phyloP scores from a whole-genome alignment of 1,140 invertebrate genomes.

The Neotoxoptera formosana region DNA sequence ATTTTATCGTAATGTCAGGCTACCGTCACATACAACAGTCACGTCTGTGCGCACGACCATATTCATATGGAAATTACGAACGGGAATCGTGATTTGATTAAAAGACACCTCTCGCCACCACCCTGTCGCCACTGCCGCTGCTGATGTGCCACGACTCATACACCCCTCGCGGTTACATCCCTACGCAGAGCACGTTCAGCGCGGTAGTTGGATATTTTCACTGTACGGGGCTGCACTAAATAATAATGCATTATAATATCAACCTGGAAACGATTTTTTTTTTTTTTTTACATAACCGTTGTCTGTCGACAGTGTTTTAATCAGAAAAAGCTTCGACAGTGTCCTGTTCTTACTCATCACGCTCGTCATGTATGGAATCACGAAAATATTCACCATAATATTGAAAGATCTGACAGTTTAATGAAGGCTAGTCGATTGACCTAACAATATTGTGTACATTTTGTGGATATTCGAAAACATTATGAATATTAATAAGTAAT shows the following conservation, averaged over 20 bases:
- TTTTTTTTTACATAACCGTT: not conserved
- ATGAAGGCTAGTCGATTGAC: not conserved
- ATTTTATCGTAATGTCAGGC: not conserved
- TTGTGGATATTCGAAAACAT: not conserved
- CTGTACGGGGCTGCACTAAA: not conserved
- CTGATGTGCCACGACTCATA: not conserved
- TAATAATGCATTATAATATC: not conserved
- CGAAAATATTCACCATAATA: not conserved
- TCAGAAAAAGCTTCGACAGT: not conserved
- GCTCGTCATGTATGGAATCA: not conserved
- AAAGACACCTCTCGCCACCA: slow-evolving; percentile 17
- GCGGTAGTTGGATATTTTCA: not conserved
- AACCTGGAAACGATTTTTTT: slow-evolving; percentile 8
- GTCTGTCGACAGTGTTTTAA: not conserved
- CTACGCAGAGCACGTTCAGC: not conserved
- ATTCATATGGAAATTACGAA: slow-evolving; percentile 49
- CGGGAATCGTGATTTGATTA: slow-evolving; percentile 53
- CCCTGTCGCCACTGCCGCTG: not conserved
- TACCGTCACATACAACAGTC: not conserved
- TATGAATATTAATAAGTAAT: not conserved
- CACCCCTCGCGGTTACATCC: not conserved
- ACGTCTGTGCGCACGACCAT: slow-evolving; percentile 38
- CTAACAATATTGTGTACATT: not conserved
- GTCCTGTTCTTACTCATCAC: not conserved
- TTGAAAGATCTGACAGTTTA: not conserved